A percentile compares a stretch with the other conserved stretches of the same genome.
phyloP scores from a whole-genome alignment of 2,113 vertebrate genomes.

The Gracilinanus agilis region DNA sequence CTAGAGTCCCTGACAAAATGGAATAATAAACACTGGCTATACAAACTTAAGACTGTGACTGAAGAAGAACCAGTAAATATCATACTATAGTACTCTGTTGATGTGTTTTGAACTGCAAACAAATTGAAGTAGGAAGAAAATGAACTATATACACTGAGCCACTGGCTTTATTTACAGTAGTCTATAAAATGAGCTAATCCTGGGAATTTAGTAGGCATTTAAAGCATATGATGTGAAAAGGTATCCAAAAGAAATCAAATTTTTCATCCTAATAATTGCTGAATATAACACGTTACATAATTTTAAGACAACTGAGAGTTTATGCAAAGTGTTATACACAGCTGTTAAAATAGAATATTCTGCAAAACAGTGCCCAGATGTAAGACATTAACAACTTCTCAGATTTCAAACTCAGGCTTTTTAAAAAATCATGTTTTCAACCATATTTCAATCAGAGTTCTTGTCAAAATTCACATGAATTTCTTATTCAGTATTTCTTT shows the following conservation, averaged over 20 bases:
- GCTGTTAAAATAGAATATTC: constrained; percentile 67
- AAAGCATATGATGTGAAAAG: constrained; percentile 50
- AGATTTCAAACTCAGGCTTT: constrained; percentile 62
- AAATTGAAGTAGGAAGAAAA: constrained; percentile 33
- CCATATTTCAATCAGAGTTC: constrained; percentile 24
- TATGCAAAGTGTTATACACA: constrained; percentile 57
- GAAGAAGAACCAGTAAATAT: constrained; percentile 63
- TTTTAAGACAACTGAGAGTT: constrained; percentile 55
- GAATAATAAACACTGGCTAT: constrained; percentile 67
- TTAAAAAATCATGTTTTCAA: constrained; percentile 24
- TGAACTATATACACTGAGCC: not conserved
- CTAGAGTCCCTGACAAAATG: constrained; percentile 71
- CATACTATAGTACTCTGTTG: constrained; percentile 60
- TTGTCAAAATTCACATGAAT: constrained; percentile 6
- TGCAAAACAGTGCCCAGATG: constrained; percentile 69
- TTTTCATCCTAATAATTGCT: constrained; percentile 58
- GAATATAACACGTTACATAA: constrained; percentile 20
- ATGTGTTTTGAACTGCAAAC: constrained; percentile 59
- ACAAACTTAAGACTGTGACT: constrained; percentile 72
- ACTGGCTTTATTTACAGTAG: constrained; percentile 60
- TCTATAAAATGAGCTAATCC: constrained; percentile 52
- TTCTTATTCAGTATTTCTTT: not conserved
- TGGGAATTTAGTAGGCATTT: constrained; percentile 27
- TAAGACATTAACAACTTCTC: constrained; percentile 66
- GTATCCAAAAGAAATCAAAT: constrained; percentile 59